Percentiles rank a stretch among this genome's conserved stretches.
Evolutionary conservation across 2,888 invertebrate species (phyloP).

Genomic region (Scaptomyza parva): DNA sequence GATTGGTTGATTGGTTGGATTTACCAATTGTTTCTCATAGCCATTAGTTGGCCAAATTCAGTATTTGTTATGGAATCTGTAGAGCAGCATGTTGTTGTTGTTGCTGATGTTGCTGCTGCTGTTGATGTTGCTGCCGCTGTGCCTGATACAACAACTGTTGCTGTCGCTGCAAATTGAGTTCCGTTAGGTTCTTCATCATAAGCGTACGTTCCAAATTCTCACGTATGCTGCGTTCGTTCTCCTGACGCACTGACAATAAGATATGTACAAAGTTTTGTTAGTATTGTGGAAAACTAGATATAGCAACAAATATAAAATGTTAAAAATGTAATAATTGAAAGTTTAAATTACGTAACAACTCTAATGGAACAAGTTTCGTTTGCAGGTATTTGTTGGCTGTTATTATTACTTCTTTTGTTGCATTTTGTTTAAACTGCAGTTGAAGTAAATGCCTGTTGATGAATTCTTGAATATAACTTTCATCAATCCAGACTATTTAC

Average conservation of each 20-base stretch:
- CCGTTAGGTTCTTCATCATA: constrained; percentile 84
- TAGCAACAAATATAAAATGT: no score
- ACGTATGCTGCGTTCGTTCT: constrained; percentile 93
- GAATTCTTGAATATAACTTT: constrained; percentile 78
- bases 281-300: no score
- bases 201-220: constrained; percentile 88
- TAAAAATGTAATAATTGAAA: constrained; percentile 1
- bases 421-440: constrained; percentile 82
- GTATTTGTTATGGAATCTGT: constrained; percentile 43
- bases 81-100: constrained; percentile 9
- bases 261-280: constrained; percentile 1
- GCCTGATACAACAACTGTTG: constrained; percentile 56
- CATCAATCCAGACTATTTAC: constrained; percentile 85
- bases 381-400: not conserved
- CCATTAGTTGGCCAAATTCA: not conserved
- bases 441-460: constrained; percentile 85
- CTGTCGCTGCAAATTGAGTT: constrained; percentile 69
- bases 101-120: constrained; percentile 18
- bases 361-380: constrained; percentile 70
- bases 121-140: constrained; percentile 52
- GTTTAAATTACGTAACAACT: constrained; percentile 12
- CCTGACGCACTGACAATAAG: constrained; percentile 90
- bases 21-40: constrained; percentile 3
- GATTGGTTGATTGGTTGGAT: no score
- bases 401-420: constrained; percentile 65